Percentiles rank a stretch among this genome's conserved stretches.
Conservation (phyloP, 2,113 vertebrate genomes). For the Typhlomys cinereus region DNA sequence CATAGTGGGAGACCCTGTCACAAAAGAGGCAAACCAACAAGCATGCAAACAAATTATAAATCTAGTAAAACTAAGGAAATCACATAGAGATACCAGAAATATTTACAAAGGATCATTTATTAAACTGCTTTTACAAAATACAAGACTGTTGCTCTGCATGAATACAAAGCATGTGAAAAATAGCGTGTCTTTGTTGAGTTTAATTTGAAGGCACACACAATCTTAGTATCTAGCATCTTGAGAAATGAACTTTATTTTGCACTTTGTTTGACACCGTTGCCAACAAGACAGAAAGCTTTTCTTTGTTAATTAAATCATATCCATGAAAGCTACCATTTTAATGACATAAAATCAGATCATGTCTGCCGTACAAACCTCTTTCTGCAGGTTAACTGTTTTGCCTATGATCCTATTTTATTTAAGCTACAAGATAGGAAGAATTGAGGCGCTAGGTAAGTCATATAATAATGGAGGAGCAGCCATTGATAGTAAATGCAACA, state of each 20-base stretch:
- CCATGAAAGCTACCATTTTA: constrained; percentile 70
- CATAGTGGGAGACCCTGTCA: not conserved
- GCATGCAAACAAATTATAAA: not conserved
- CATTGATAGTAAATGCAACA: constrained; percentile 90
- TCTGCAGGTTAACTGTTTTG: constrained; percentile 82
- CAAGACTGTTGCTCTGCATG: constrained; percentile 85
- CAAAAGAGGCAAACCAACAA: not conserved
- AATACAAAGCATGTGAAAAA: constrained; percentile 85
- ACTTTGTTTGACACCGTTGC: constrained; percentile 64
- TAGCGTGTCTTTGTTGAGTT: constrained; percentile 77
- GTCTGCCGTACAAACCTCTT: constrained; percentile 74
- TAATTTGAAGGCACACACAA: constrained; percentile 75
- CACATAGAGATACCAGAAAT: constrained; percentile 72
- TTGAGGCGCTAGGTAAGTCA: constrained; percentile 86
- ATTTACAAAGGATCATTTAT: constrained; percentile 90
- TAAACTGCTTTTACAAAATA: constrained; percentile 90
- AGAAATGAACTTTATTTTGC: constrained; percentile 70
- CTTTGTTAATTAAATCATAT: constrained; percentile 69
- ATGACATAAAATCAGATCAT: constrained; percentile 74
- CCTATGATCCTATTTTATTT: constrained; percentile 83
- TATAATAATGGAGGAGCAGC: constrained; percentile 89
- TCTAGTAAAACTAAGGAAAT: constrained; percentile 71
- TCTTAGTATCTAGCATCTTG: constrained; percentile 70
- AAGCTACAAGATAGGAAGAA: constrained; percentile 85
- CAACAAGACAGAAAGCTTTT: constrained; percentile 67